A percentile compares a stretch with the other conserved stretches of the same genome.
phyloP scores from a whole-genome alignment of 2,113 vertebrate species.

The Genyomyrus donnyi region DNA sequence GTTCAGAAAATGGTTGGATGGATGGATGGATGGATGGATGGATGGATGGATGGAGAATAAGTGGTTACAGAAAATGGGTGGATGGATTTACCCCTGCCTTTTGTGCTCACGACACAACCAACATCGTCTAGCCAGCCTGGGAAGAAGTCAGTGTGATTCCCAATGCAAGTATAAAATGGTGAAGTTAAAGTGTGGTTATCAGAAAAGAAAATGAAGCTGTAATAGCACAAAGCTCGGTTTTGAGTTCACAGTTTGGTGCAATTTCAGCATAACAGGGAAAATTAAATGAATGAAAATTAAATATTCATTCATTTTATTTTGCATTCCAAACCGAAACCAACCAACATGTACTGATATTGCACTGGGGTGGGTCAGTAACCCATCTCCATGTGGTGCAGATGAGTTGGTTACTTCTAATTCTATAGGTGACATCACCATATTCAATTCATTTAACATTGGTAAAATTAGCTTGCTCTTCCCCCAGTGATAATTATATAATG shows the following conservation, averaged over 20 bases:
- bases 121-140: neutral
- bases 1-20: too few relatives aligned
- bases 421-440: neutral
- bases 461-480: neutral
- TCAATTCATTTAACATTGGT: neutral
- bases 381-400: neutral
- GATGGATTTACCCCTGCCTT: too few relatives aligned
- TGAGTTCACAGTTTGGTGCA: neutral
- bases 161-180: neutral
- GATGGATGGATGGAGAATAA: too few relatives aligned
- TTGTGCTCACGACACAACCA: neutral
- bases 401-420: neutral
- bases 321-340: too few relatives aligned
- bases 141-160: neutral
- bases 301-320: too few relatives aligned
- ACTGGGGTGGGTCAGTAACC: too few relatives aligned
- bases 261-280: neutral
- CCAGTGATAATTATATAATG: neutral
- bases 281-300: too few relatives aligned
- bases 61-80: too few relatives aligned
- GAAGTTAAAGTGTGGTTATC: neutral
- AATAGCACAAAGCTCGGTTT: neutral
- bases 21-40: too few relatives aligned
- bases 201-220: neutral
- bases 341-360: too few relatives aligned